Base-by-base conservation (phyloP, 2,888 invertebrate genomes). In the Acleris emargana region DNA sequence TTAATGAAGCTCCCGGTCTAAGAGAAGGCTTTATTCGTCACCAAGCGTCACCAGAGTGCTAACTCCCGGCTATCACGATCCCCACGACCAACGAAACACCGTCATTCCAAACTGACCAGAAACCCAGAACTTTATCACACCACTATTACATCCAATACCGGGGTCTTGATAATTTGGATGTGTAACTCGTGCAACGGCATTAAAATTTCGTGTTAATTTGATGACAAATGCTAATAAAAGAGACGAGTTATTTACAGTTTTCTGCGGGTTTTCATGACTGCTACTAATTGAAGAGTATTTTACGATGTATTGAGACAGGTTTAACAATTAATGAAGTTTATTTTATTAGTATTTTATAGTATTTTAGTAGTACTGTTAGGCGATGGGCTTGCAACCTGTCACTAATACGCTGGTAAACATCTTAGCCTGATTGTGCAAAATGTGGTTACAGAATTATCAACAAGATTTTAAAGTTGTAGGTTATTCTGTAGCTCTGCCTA, bases 1-100 rank as follows among this genome's bases (percentile, higher is more conserved):
- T 53, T 20, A 6, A 47, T 22, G 5, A 17, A 22, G 2, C 66
- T 66, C 66, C 61, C 20, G 51, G 47, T 47, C 60, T 52, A 61
- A n/a, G 18, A 61, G 47, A 45, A n/a, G n/a, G 11, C 38, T 25
- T 18, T 47, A 57, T 47, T 66, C 55, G 66, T 66, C 66, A 61
- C 66, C 51, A 57, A 66, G 51, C 52, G 66, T 57, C 66, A 61
- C 66, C 57, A 42, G 57, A 38, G 61, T 51, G 66, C 32, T 66
- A 66, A 50, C 20, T 25, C 18, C 25, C 5, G 16, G 6, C 55
- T 50, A 62, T 60, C 60, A 32, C 45, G 43, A 51, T 52, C 1
- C 47, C 11, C 66, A 66, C 60, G 66, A 66, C 38, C 18, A 57
- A 25, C 45, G 28, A 17, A 64, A 45, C 57, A 32, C 28, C 50